Percentiles rank a stretch among this genome's conserved stretches.
These are phyloP conservation scores for Phylloscopus collybita DNA, from an alignment of 2,797 vertebrate genomes.

Conservation along the genomic window DNA sequence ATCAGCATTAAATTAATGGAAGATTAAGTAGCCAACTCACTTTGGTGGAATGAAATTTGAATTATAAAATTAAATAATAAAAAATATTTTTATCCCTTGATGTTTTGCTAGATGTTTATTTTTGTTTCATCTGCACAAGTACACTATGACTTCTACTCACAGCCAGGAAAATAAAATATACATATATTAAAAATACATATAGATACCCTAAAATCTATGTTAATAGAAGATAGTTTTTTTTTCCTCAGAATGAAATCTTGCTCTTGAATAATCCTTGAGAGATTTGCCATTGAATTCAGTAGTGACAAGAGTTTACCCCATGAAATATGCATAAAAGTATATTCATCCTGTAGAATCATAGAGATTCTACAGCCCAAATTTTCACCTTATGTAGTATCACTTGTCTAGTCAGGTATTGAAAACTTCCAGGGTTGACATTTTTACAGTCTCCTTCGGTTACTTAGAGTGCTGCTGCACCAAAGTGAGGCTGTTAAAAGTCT, in stretches of 20 bases:
- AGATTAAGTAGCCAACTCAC: neutral
- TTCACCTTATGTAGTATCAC: neutral
- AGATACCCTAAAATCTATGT: neutral
- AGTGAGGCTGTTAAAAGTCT: neutral
- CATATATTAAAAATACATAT: neutral
- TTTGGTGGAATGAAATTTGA: neutral
- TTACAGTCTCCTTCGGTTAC: neutral
- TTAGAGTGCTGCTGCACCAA: neutral
- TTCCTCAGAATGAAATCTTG: neutral
- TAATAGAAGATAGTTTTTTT: neutral
- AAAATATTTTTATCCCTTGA: neutral
- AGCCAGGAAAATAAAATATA: neutral
- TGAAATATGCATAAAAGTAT: neutral
- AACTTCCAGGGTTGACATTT: neutral
- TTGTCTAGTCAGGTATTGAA: neutral
- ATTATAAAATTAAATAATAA: neutral
- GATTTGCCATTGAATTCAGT: neutral
- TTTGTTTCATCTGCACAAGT: neutral
- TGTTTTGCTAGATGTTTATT: neutral
- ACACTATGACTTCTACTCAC: neutral
- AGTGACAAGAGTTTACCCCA: neutral
- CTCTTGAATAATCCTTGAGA: neutral
- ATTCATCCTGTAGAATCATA: neutral
- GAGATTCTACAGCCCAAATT: neutral
- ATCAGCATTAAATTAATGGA: neutral